Evolutionary conservation across 1,140 invertebrate genomes (phyloP).

Genomic region (Platyscapa corneri): DNA sequence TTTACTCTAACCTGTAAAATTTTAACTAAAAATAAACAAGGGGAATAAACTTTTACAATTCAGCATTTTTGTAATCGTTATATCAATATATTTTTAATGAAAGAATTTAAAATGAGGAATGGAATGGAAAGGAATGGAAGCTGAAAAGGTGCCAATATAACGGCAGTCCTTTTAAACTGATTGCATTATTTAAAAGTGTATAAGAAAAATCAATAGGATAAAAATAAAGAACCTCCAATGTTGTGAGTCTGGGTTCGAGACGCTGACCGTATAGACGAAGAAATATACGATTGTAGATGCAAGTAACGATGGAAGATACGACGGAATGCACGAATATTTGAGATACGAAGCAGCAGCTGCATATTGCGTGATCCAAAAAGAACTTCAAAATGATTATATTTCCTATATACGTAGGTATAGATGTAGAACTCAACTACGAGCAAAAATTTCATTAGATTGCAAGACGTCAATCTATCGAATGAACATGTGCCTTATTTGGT

Average conservation of each 20-base stretch:
- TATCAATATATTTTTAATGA: background rate
- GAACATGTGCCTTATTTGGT: background rate
- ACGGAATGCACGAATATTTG: background rate
- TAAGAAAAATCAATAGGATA: slow-evolving; percentile 60
- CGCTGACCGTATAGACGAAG: background rate
- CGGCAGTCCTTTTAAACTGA: slow-evolving; percentile 16
- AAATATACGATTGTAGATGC: background rate
- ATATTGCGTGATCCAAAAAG: background rate
- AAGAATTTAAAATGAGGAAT: background rate
- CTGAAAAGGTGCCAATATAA: background rate
- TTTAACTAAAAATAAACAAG: too few relatives aligned
- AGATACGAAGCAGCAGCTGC: too few relatives aligned
- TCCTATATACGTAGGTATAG: too few relatives aligned
- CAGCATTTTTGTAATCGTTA: too few relatives aligned
- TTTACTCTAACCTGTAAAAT: too few relatives aligned
- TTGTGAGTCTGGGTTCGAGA: background rate
- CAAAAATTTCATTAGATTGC: too few relatives aligned
- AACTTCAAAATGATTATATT: background rate
- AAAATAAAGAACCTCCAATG: slow-evolving; percentile 56
- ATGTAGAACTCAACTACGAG: too few relatives aligned
- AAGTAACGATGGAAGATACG: background rate
- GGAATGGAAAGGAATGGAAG: background rate
- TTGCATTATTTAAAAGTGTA: slow-evolving; percentile 47
- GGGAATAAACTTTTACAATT: too few relatives aligned
- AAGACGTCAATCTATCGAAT: too few relatives aligned